phyloP scores from a whole-genome alignment of 2,888 invertebrate species.

The Apotomis betuletana region DNA sequence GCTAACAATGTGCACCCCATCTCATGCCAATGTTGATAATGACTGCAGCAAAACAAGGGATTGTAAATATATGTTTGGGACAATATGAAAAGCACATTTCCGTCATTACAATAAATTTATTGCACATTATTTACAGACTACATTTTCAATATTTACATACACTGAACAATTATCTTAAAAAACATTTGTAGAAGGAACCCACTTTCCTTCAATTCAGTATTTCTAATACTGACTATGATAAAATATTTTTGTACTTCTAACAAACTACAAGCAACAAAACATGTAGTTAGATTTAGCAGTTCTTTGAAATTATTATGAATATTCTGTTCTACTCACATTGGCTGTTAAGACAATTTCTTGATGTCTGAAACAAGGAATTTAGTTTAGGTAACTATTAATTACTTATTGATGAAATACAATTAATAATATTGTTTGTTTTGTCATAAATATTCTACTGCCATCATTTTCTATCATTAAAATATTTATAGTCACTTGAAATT shows the following conservation, averaged over 20 bases:
- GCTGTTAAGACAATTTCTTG: slow-evolving; percentile 71
- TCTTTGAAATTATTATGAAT: slow-evolving; percentile 54
- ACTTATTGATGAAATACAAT: too few relatives aligned
- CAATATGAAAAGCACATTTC: not conserved
- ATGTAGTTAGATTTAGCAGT: slow-evolving; percentile 13
- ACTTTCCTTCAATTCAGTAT: slow-evolving; percentile 12
- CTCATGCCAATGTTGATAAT: too few relatives aligned
- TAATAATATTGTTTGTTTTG: too few relatives aligned
- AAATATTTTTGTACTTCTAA: slow-evolving; percentile 8
- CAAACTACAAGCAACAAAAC: slow-evolving; percentile 16
- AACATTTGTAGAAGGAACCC: not conserved
- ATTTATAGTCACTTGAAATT: too few relatives aligned
- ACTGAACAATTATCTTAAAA: slow-evolving; percentile 18
- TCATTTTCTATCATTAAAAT: too few relatives aligned
- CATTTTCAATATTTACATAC: slow-evolving; percentile 51
- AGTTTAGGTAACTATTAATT: not conserved
- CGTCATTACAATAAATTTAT: slow-evolving; percentile 35
- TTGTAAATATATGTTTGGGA: too few relatives aligned
- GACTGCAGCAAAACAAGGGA: too few relatives aligned
- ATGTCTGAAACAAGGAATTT: slow-evolving; percentile 62
- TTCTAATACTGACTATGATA: not conserved
- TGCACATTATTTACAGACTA: slow-evolving; percentile 43
- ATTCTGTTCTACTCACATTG: slow-evolving; percentile 62
- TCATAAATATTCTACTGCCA: too few relatives aligned
- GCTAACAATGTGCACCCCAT: too few relatives aligned